These are phyloP conservation scores for Drosophila arizonae DNA, from an alignment of 1,140 invertebrate species.

Conservation along the genomic window DNA sequence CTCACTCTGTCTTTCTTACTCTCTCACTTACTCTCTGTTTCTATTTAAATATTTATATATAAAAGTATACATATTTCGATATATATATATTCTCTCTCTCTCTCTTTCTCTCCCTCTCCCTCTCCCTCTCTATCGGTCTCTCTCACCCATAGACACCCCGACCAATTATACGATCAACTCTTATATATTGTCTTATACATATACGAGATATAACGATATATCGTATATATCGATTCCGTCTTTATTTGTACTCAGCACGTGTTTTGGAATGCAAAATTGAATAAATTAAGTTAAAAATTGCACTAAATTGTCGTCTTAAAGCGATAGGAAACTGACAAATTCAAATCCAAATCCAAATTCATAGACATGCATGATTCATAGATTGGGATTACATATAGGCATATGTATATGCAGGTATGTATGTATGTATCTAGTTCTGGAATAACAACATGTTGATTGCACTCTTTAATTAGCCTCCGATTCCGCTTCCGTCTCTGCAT, in stretches of 20 bases:
- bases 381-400: neutral
- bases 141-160: constrained; percentile 1
- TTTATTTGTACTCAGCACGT: constrained; percentile 75
- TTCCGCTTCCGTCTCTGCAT: constrained; percentile 36
- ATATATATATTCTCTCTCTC: no score
- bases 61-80: no score
- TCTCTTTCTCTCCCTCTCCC: no score
- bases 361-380: constrained; percentile 7
- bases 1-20: no score
- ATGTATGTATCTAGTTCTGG: neutral
- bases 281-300: constrained; percentile 75
- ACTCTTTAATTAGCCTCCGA: constrained; percentile 33
- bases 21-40: no score
- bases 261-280: constrained; percentile 55
- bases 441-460: constrained; percentile 24
- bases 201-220: constrained; percentile 1
- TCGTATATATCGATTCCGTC: constrained; percentile 38
- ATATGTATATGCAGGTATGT: neutral
- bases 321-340: constrained; percentile 59
- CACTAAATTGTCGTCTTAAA: constrained; percentile 69
- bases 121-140: neutral
- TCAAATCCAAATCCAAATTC: constrained; percentile 12
- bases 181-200: constrained; percentile 21
- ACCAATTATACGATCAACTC: constrained; percentile 32
- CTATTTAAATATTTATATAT: no score